Evolutionary conservation across 2,888 invertebrate species (phyloP).

Genomic region (Podabrus alpinus): DNA sequence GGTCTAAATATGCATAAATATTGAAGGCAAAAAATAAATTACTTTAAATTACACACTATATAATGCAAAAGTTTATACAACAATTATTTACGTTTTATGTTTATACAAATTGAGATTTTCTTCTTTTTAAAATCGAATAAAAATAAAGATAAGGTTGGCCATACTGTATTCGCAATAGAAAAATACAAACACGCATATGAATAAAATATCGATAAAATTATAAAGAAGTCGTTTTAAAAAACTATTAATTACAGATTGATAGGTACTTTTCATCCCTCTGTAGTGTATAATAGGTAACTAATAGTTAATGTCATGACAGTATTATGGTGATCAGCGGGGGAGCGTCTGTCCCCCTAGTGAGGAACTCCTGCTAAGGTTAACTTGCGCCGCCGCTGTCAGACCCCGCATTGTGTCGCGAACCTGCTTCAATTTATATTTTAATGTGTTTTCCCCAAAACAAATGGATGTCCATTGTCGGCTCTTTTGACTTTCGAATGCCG

Average conservation of each 20-base stretch:
- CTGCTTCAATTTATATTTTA: slow-evolving; percentile 56
- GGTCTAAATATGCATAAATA: slow-evolving; percentile 51
- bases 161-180: background rate
- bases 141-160: background rate
- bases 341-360: slow-evolving; percentile 35
- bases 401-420: slow-evolving; percentile 56
- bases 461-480: slow-evolving; percentile 54
- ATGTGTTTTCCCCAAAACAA: slow-evolving; percentile 57
- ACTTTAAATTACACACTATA: slow-evolving; percentile 43
- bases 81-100: background rate
- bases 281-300: slow-evolving; percentile 54
- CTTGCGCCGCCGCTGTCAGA: slow-evolving; percentile 42
- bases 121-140: background rate
- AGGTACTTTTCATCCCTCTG: slow-evolving; percentile 48
- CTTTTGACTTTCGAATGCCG: slow-evolving; percentile 52
- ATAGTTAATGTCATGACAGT: slow-evolving; percentile 54
- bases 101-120: background rate
- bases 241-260: slow-evolving; percentile 54
- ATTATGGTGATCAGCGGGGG: slow-evolving; percentile 51
- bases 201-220: slow-evolving; percentile 20
- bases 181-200: background rate
- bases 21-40: slow-evolving; percentile 49
- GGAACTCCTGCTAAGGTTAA: slow-evolving; percentile 36
- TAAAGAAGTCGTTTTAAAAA: slow-evolving; percentile 31
- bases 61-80: slow-evolving; percentile 11